Evolutionary conservation across 2,797 vertebrate species (phyloP), one percentile per base, ranked within the genome.

Genomic region (Poeciliopsis paucimaculata): DNA sequence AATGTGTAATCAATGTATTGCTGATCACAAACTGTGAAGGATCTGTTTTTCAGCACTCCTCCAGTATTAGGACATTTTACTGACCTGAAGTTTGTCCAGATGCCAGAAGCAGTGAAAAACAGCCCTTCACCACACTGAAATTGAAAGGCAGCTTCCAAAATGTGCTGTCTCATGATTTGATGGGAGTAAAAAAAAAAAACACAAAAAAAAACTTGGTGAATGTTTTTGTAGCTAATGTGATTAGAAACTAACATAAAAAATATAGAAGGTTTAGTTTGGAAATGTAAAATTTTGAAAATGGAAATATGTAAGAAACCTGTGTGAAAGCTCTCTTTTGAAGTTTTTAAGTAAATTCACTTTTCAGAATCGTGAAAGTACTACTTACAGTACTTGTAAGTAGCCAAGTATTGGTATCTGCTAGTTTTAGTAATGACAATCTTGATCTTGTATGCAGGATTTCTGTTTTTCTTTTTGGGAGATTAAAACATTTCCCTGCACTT

Each of bases 391-490:
- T 62, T 31, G n/a, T 62, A 64, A 64, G 18, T 18, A 34, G 31
- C 31, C 60, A 64, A 36, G 34, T 64, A 36, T 64, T 62, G 15
- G 31, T 1, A 4, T 51, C 49, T 51, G 49, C 20, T 23, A 51
- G 49, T 51, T 51, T 26, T 51, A 51, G 20, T 10, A 23, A 51
- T 41, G 41, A 26, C 28, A 9, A 45, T n/a, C 9, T n/a, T 55
- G 53, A 45, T 76, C 82, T 85, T 64, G 47, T 81, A 73, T 81
- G 84, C 84, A 76, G 86, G 70, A 87, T 77, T 76, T 47, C 55
- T 64, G 80, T 6, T 60, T 31, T 84, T 39, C 20, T 81, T 79
- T 8, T 79, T 6, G 28, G 28, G 49, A 49, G 74, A 77, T 74
- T 51, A 51, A 78, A 78, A 46, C 10, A 62, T 79, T 79, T 88